Percentiles rank a stretch among this genome's conserved stretches.
These are phyloP conservation scores for Urocyon cinereoargenteus DNA, from an alignment of 2,797 vertebrate species.

Conservation along the genomic window DNA sequence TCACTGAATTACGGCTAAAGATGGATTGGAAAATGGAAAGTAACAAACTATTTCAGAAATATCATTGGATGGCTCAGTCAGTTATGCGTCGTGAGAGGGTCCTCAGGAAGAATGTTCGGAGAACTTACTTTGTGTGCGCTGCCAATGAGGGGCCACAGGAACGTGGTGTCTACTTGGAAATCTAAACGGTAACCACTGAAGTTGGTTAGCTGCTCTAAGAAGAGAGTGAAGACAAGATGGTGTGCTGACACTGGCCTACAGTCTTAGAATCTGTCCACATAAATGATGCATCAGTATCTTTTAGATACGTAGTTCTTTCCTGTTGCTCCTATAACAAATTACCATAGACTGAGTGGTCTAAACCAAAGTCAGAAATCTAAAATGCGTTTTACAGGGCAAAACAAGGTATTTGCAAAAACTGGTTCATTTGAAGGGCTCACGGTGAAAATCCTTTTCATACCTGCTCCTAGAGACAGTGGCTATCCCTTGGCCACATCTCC, in stretches of 20 bases:
- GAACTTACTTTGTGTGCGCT: neutral
- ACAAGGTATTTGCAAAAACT: neutral
- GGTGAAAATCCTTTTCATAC: neutral
- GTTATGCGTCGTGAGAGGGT: neutral
- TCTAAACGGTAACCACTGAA: neutral
- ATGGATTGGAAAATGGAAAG: neutral
- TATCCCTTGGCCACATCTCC: neutral
- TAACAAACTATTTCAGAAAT: constrained; percentile 13
- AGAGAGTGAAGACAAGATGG: neutral
- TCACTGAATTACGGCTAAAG: constrained; percentile 8
- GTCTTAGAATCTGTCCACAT: constrained; percentile 20
- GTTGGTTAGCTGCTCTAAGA: neutral
- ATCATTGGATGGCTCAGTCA: neutral
- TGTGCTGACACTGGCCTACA: neutral
- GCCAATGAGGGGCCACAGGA: neutral
- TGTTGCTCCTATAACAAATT: neutral
- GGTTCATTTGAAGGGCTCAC: neutral
- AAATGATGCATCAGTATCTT: neutral
- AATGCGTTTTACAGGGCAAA: neutral
- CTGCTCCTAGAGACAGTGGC: neutral
- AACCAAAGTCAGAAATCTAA: constrained; percentile 13
- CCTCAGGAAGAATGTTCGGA: neutral
- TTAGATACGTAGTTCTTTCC: neutral
- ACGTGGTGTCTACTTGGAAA: neutral
- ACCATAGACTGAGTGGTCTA: neutral